phyloP scores from a whole-genome alignment of 37 sponge, comb jelly and placozoan species.

The Petrosia ficiformis region DNA sequence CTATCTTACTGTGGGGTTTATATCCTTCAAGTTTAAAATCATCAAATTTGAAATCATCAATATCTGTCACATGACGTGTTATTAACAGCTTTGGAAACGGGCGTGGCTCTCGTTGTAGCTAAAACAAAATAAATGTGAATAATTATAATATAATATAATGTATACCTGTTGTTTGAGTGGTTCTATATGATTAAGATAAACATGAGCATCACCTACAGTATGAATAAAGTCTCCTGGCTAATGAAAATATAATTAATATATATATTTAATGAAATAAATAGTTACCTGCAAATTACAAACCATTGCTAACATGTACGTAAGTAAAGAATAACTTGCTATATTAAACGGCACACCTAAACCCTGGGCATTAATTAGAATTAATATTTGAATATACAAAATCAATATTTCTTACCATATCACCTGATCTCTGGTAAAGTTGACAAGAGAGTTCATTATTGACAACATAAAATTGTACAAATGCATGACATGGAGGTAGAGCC shows the following conservation, averaged over 20 bases:
- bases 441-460: conserved; percentile 90
- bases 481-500: conserved; percentile 97
- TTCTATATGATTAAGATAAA: conserved; percentile 92
- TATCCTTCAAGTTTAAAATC: conserved; percentile 82
- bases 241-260: background rate
- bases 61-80: conserved; percentile 62
- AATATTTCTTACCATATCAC: conserved; percentile 69
- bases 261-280: background rate
- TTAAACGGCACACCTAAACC: conserved; percentile 99
- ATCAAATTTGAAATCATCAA: conserved; percentile 86
- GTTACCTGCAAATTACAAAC: conserved; percentile 80
- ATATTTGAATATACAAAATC: background rate
- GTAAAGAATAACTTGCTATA: conserved; percentile 93
- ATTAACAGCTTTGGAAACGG: conserved; percentile 77
- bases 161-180: conserved; percentile 83
- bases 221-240: conserved; percentile 87
- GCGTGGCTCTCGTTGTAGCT: conserved; percentile 75
- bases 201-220: conserved; percentile 86
- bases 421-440: conserved; percentile 96
- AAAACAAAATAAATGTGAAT: background rate
- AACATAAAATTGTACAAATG: conserved; percentile 97
- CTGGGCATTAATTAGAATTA: conserved; percentile 13
- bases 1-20: conserved; percentile 83
- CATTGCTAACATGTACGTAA: conserved; percentile 98
- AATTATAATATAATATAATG: background rate